Evolutionary conservation across 2,888 invertebrate genomes (phyloP).

Genomic region (Resseliella maxima): DNA sequence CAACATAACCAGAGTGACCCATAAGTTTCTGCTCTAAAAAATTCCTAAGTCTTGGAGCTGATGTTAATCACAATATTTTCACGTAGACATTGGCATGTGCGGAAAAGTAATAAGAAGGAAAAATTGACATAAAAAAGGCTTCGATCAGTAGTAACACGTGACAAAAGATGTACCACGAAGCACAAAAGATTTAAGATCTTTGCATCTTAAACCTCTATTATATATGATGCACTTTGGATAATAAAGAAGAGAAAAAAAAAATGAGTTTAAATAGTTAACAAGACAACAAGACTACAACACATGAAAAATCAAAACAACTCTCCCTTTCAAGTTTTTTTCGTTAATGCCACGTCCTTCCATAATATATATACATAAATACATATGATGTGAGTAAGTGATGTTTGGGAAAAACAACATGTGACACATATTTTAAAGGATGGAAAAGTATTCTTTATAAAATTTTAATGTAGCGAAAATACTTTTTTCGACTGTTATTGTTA

Average conservation of each 20-base stretch:
- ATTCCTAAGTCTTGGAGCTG: too few species aligned
- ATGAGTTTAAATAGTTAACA: conserved; percentile 19
- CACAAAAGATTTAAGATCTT: conserved; percentile 3
- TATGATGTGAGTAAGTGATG: conserved; percentile 66
- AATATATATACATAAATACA: conserved; percentile 23
- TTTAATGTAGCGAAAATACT: conserved; percentile 49
- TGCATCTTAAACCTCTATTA: conserved; percentile 43
- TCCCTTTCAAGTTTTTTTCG: conserved; percentile 20
- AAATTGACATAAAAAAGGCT: too few species aligned
- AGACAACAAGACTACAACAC: conserved; percentile 14
- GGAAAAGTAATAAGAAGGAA: not conserved
- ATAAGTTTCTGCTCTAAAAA: too few species aligned
- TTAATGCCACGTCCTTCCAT: not conserved
- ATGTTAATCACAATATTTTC: too few species aligned
- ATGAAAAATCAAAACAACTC: conserved; percentile 19
- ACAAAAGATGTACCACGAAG: not conserved
- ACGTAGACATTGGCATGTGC: too few species aligned
- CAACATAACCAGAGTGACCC: too few species aligned
- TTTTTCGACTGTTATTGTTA: not conserved
- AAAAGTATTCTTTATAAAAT: conserved; percentile 42
- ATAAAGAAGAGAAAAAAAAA: not conserved
- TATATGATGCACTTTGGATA: not conserved
- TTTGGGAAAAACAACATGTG: conserved; percentile 68
- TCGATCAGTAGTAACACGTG: too few species aligned
- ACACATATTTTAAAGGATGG: conserved; percentile 54